A percentile compares a stretch with the other conserved stretches of the same genome.
These are phyloP conservation scores for Cephus spinipes DNA, from an alignment of 2,888 invertebrate genomes.

Conservation along the genomic window DNA sequence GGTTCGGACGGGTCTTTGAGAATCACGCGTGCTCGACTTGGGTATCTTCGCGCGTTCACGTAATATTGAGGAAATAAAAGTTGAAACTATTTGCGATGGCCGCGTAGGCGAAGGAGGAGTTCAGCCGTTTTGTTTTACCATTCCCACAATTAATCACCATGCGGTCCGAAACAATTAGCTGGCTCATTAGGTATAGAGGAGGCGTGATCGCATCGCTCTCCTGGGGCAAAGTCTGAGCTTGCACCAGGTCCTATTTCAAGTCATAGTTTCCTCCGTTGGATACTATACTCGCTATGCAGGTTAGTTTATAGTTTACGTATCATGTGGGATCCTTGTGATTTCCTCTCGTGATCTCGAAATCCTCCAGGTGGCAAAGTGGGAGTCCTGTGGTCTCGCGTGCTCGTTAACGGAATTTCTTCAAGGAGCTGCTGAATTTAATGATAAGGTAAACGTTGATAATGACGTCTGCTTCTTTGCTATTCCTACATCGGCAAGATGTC, in stretches of 20 bases:
- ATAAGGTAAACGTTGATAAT: neutral
- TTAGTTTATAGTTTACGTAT: neutral
- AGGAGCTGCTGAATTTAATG: neutral
- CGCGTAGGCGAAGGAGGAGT: slow-evolving; percentile 18
- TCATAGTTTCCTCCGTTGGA: neutral
- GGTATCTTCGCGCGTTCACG: neutral
- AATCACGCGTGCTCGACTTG: neutral
- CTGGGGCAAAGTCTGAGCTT: slow-evolving; percentile 8
- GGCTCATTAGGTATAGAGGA: slow-evolving; percentile 37
- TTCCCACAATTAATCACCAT: slow-evolving; percentile 42
- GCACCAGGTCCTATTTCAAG: neutral
- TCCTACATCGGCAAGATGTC: neutral
- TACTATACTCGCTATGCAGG: neutral
- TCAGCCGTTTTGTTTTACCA: slow-evolving; percentile 19
- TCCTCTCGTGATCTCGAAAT: neutral
- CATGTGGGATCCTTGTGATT: neutral
- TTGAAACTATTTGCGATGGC: neutral
- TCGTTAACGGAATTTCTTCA: neutral
- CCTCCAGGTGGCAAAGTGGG: neutral
- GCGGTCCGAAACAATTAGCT: slow-evolving; percentile 40
- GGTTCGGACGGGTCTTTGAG: neutral
- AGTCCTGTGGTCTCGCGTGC: neutral
- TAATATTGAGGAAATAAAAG: neutral
- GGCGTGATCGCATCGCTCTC: slow-evolving; percentile 28
- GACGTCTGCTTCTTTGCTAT: neutral